Conservation (phyloP, 23 tunicate genomes). For the Trididemnum clinides region DNA sequence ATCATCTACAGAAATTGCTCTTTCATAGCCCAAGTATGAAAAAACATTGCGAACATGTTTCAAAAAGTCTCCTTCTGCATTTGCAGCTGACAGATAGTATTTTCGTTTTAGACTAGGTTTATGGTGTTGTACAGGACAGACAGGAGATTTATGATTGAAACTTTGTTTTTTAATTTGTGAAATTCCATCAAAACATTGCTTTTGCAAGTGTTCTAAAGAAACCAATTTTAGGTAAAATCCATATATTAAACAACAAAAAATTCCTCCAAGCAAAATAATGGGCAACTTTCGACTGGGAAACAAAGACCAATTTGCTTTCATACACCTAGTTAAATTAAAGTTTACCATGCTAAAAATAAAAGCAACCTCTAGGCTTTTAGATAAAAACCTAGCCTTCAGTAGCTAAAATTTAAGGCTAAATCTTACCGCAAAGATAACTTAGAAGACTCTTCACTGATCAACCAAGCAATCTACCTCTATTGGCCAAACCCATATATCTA, state of each 20-base stretch:
- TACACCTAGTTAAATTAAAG: no score
- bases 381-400: no score
- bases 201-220: not conserved
- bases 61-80: conserved; percentile 69
- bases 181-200: not conserved
- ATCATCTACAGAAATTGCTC: conserved; percentile 46
- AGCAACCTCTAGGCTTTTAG: no score
- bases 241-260: not conserved
- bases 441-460: no score
- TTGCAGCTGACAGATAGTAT: conserved; percentile 1
- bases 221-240: not conserved
- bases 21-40: conserved; percentile 54
- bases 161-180: not conserved
- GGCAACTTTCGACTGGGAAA: conserved; percentile 20
- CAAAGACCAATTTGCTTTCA: no score
- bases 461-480: no score
- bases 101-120: not conserved
- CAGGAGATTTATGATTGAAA: not conserved
- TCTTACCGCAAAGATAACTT: no score
- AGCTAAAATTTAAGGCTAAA: no score
- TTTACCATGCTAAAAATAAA: no score
- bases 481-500: no score
- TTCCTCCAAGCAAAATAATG: not conserved
- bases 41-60: conserved; percentile 76
- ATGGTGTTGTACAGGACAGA: not conserved